Evolutionary conservation across 2,797 vertebrate genomes (phyloP), one percentile per base, ranked within the genome.

Genomic region (Characodon lateralis): DNA sequence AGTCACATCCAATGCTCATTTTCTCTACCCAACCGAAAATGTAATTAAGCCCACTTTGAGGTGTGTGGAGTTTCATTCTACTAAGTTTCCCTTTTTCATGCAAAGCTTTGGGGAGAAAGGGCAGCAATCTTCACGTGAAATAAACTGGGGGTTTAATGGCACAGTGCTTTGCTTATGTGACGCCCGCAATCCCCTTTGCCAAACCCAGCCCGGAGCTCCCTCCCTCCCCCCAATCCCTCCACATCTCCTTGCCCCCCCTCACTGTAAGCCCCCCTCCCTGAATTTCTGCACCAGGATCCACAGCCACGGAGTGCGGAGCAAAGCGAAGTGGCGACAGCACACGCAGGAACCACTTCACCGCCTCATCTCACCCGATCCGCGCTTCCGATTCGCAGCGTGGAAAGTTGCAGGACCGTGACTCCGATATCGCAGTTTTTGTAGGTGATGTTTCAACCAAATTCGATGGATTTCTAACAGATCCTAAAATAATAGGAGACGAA

Each of bases 161-260:
- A 88, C 74, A 77, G 68, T 73, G 81, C 68, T 69, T 88, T 89
- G 87, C 85, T 89, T 88, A 92, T 91, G 89, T 84, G 90, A 87
- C 53, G 39, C 83, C 81, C 79, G 55, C 83, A 87, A 77, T 86
- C 69, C 79, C 56, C 76, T 91, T 91, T 91, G 86, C 86, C 85
- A 83, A 43, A 80, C 85, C 83, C 81, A 87, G 74, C 51, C 85
- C 43, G 59, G 83, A 81, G 89, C 59, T 84, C 75, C 72, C 79
- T 84, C 75, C 72, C 79, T 72, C 5, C 35, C 20, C 10, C 53
- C 31, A 39, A 43, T 18, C 7, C 26, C n/a, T 2, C 50, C 9
- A 50, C 20, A 24, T 55, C 53, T 7, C 20, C 22, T 55, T 0
- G 31, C 31, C 26, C 41, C 4, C 20, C 39, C 22, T 2, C 28